Evolutionary conservation across 2,888 invertebrate species (phyloP).

Genomic region (Noctua fimbriata): DNA sequence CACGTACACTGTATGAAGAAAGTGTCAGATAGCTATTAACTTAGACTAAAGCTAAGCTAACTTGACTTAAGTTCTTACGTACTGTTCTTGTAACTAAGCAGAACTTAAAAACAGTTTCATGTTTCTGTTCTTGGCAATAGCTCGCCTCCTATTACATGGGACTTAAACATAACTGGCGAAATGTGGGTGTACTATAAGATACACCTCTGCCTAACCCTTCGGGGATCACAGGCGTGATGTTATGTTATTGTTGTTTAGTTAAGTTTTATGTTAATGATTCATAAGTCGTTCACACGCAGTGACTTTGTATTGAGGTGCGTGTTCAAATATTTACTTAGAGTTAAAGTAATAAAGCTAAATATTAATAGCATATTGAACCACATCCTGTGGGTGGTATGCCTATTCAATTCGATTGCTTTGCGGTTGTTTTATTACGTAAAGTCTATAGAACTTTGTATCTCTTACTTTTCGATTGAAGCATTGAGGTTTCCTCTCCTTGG

Average conservation of each 20-base stretch:
- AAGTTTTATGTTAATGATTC: not conserved
- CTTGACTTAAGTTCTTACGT: not conserved
- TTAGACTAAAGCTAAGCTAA: not conserved
- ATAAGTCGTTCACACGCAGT: not conserved
- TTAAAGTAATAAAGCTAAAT: not conserved
- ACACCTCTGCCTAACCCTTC: too few species aligned
- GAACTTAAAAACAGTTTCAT: not conserved
- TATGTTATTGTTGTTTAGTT: not conserved
- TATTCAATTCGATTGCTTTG: slow-evolving; percentile 42
- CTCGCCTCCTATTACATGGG: too few species aligned
- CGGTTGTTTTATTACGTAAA: slow-evolving; percentile 4
- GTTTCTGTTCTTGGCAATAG: too few species aligned
- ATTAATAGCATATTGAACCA: slow-evolving; percentile 13
- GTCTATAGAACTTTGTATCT: not conserved
- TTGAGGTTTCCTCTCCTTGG: not conserved
- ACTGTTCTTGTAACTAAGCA: not conserved
- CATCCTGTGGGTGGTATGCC: not conserved
- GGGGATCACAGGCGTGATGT: too few species aligned
- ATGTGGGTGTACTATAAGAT: too few species aligned
- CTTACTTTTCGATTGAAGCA: not conserved
- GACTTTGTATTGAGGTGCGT: slow-evolving; percentile 10
- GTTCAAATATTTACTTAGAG: not conserved
- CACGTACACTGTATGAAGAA: not conserved
- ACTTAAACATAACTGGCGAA: too few species aligned
- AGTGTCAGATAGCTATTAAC: not conserved